phyloP scores from a whole-genome alignment of 2,113 vertebrate species.

The Camelus dromedarius region DNA sequence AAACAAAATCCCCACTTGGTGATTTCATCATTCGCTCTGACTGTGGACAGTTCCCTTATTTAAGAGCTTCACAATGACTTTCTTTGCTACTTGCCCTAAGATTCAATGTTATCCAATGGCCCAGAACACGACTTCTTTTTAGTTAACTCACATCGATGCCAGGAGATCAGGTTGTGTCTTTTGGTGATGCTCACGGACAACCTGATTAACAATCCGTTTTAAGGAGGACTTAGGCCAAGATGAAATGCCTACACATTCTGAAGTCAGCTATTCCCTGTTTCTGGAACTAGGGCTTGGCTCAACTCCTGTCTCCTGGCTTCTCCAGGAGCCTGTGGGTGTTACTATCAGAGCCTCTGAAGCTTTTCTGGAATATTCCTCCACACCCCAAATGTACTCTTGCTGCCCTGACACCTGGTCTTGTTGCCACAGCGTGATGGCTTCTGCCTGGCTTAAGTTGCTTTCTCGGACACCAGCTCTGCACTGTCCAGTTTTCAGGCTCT shows the following conservation, averaged over 20 bases:
- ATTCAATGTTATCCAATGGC: not conserved
- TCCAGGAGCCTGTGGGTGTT: not conserved
- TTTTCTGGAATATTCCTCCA: not conserved
- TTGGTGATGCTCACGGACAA: conserved; percentile 22
- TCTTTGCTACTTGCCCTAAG: not conserved
- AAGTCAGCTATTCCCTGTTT: not conserved
- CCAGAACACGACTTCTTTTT: conserved; percentile 6
- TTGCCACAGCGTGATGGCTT: not conserved
- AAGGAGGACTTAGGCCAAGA: not conserved
- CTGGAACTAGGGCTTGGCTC: not conserved
- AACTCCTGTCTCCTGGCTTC: not conserved
- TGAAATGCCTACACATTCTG: not conserved
- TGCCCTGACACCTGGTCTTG: not conserved
- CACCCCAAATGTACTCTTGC: not conserved
- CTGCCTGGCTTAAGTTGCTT: not conserved
- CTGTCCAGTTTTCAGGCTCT: not conserved
- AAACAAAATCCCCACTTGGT: not conserved
- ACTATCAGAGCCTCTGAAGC: not conserved
- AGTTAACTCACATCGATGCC: not conserved
- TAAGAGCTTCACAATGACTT: not conserved
- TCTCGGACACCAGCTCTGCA: not conserved
- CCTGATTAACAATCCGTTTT: not conserved
- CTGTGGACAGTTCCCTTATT: not conserved
- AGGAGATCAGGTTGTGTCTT: not conserved
- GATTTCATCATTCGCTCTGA: not conserved